A percentile compares a stretch with the other conserved stretches of the same genome.
Conservation (phyloP, 2,113 vertebrate species). For the Agapornis roseicollis region DNA sequence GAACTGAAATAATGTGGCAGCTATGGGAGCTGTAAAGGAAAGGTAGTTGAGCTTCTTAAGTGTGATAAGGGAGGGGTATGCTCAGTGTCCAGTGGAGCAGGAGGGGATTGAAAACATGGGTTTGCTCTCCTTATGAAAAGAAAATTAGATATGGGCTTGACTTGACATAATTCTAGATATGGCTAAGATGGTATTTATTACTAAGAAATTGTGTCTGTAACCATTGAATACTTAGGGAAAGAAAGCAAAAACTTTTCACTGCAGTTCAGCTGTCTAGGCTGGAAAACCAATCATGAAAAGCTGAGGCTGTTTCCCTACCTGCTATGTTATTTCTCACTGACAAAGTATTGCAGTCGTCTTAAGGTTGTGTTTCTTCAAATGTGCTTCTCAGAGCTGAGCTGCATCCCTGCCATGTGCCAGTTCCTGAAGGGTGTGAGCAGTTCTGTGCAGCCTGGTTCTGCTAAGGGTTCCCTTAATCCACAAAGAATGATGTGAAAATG, state of each 20-base stretch:
- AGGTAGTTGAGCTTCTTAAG: not conserved
- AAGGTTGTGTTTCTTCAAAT: not conserved
- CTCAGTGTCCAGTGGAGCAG: accelerated
- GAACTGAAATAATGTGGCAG: not conserved
- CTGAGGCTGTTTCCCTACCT: not conserved
- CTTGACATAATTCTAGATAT: not conserved
- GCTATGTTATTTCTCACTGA: not conserved
- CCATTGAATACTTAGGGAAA: not conserved
- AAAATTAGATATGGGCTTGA: not conserved
- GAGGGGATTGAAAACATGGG: not conserved
- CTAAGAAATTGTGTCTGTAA: not conserved
- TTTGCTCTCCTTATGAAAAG: not conserved
- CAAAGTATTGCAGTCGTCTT: not conserved
- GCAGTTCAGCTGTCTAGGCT: not conserved
- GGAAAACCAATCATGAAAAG: not conserved
- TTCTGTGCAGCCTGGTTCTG: not conserved
- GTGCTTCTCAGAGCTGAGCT: not conserved
- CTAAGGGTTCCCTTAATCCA: not conserved
- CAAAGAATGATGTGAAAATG: not conserved
- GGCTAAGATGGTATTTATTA: not conserved
- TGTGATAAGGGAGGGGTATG: not conserved
- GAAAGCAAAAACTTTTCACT: not conserved
- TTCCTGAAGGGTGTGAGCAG: not conserved
- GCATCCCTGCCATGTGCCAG: not conserved
- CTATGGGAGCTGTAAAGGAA: not conserved